Conservation (phyloP, 2,888 invertebrate genomes). For the Euclidia mi region DNA sequence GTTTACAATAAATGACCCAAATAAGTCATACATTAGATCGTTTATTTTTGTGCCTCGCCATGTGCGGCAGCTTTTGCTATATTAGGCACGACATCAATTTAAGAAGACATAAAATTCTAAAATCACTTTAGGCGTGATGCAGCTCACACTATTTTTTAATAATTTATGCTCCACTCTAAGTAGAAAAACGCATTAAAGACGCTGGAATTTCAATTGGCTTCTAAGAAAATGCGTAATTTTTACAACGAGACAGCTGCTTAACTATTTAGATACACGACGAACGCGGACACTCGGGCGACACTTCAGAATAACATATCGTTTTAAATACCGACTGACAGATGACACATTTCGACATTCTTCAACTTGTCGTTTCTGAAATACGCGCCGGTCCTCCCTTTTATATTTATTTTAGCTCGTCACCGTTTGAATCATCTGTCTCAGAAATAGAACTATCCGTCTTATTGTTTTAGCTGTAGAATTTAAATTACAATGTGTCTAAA, state of each 20-base stretch:
- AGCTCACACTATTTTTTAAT: conserved; percentile 57
- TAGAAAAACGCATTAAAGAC: conserved; percentile 64
- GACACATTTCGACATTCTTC: conserved; percentile 90
- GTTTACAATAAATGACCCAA: conserved; percentile 19
- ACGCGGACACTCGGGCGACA: conserved; percentile 72
- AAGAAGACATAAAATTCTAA: conserved; percentile 36
- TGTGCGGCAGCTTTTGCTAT: conserved; percentile 39
- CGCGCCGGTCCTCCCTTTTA: conserved; percentile 72
- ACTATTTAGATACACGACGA: conserved; percentile 83
- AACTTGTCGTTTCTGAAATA: conserved; percentile 89
- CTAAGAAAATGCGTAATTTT: conserved; percentile 77
- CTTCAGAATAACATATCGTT: conserved; percentile 88
- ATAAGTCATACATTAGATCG: conserved; percentile 18
- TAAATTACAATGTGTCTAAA: conserved; percentile 38
- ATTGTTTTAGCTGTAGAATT: conserved; percentile 50
- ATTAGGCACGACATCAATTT: conserved; percentile 45
- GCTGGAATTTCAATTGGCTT: conserved; percentile 77
- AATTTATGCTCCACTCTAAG: conserved; percentile 63
- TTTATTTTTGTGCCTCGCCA: conserved; percentile 33
- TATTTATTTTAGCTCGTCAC: conserved; percentile 78
- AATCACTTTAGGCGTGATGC: conserved; percentile 40
- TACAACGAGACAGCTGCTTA: conserved; percentile 82
- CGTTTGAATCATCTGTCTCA: conserved; percentile 57
- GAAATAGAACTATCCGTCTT: conserved; percentile 59
- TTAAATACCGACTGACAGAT: conserved; percentile 89